Conservation (phyloP, 2,888 invertebrate genomes). For the Orthonychiurus folsomi region DNA sequence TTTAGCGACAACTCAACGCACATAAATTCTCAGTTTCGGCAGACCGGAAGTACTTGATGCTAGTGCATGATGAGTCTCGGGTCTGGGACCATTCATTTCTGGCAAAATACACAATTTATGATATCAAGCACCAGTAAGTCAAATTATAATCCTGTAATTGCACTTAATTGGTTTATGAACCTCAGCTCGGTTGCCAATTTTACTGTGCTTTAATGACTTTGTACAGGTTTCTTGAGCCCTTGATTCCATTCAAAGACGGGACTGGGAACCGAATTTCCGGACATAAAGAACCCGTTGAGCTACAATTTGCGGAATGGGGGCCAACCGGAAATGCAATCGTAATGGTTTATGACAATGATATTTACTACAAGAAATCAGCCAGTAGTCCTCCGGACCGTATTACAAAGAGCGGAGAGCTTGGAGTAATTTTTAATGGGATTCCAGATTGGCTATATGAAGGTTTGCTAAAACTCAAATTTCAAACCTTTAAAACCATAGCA, state of each 20-base stretch:
- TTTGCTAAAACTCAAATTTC: too few relatives aligned
- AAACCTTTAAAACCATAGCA: background rate
- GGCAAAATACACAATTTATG: slow-evolving; percentile 39
- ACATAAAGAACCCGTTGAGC: slow-evolving; percentile 59
- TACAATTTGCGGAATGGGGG: slow-evolving; percentile 68
- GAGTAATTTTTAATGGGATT: slow-evolving; percentile 67
- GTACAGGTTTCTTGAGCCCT: background rate
- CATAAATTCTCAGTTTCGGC: slow-evolving; percentile 68
- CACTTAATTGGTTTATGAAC: too few relatives aligned
- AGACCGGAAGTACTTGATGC: slow-evolving; percentile 65
- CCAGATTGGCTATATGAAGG: slow-evolving; percentile 84
- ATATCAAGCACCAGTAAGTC: slow-evolving; percentile 39
- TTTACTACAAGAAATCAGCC: slow-evolving; percentile 71
- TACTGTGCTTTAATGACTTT: too few relatives aligned
- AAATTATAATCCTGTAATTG: background rate
- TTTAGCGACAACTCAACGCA: slow-evolving; percentile 73
- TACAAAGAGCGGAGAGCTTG: slow-evolving; percentile 56
- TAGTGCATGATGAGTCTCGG: slow-evolving; percentile 58
- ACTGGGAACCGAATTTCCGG: background rate
- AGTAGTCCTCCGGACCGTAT: slow-evolving; percentile 61
- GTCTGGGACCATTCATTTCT: slow-evolving; percentile 41
- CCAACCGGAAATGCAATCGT: slow-evolving; percentile 62
- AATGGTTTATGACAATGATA: slow-evolving; percentile 72
- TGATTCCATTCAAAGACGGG: background rate
- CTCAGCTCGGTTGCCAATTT: too few relatives aligned